phyloP scores from a whole-genome alignment of 2,113 vertebrate species.

The Fukomys damarensis region DNA sequence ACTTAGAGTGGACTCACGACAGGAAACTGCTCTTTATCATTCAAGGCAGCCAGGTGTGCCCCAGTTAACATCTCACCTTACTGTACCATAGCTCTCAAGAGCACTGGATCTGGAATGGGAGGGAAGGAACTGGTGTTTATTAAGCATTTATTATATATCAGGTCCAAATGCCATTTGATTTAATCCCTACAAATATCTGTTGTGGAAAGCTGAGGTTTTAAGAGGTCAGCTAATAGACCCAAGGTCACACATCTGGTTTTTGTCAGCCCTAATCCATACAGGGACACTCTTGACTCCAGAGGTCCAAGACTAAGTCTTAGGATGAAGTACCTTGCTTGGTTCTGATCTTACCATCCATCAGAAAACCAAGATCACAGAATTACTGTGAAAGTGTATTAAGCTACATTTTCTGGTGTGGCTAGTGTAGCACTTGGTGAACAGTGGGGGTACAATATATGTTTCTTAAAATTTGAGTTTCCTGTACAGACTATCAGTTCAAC shows the following conservation, averaged over 20 bases:
- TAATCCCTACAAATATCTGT: not conserved
- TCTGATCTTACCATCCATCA: conserved; percentile 49
- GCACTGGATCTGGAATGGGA: conserved; percentile 14
- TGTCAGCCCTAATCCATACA: not conserved
- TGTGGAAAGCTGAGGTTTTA: conserved; percentile 29
- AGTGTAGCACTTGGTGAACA: not conserved
- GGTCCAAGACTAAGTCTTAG: not conserved
- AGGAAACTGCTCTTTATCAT: conserved; percentile 40
- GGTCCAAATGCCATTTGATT: not conserved
- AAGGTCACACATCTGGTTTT: not conserved
- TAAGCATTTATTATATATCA: not conserved
- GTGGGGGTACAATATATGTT: not conserved
- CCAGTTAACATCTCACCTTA: not conserved
- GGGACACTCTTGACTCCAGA: not conserved
- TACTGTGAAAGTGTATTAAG: not conserved
- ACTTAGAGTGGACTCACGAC: conserved; percentile 34
- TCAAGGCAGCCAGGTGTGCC: conserved; percentile 19
- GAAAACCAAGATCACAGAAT: conserved; percentile 9
- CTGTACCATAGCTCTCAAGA: not conserved
- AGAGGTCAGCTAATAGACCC: not conserved
- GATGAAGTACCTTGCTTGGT: not conserved
- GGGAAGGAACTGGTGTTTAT: conserved; percentile 5
- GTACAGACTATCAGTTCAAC: not conserved
- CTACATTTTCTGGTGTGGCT: not conserved
- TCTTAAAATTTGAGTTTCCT: not conserved